Conservation (phyloP, 2,113 vertebrate species). For the Campylorhamphus procurvoides region DNA sequence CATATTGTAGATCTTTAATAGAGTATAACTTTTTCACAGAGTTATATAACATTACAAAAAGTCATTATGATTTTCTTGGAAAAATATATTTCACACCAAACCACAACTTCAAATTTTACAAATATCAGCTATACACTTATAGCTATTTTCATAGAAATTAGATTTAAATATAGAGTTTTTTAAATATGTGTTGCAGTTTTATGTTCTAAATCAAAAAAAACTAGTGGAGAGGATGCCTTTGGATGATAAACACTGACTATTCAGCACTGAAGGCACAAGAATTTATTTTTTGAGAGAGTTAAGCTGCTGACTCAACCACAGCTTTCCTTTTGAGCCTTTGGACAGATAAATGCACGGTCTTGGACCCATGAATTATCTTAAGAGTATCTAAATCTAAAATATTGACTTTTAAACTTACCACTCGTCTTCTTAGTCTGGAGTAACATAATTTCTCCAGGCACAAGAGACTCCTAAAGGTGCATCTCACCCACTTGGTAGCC, state of each 20-base stretch:
- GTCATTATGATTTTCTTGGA: background rate
- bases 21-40: background rate
- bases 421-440: background rate
- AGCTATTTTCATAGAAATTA: background rate
- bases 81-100: background rate
- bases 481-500: background rate
- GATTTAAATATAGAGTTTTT: background rate
- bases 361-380: background rate
- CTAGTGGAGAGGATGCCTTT: background rate
- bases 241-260: background rate
- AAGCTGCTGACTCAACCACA: background rate
- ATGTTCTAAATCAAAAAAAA: background rate
- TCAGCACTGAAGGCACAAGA: background rate
- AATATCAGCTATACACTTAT: background rate
- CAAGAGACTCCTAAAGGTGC: background rate
- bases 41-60: background rate
- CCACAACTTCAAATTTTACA: background rate
- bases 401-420: background rate
- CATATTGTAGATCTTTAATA: background rate
- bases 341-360: background rate
- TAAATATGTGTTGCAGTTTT: background rate
- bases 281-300: background rate
- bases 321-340: background rate
- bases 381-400: background rate
- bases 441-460: background rate